These are phyloP conservation scores for Anseranas semipalmata DNA, from an alignment of 2,113 vertebrate species.

Conservation along the genomic window DNA sequence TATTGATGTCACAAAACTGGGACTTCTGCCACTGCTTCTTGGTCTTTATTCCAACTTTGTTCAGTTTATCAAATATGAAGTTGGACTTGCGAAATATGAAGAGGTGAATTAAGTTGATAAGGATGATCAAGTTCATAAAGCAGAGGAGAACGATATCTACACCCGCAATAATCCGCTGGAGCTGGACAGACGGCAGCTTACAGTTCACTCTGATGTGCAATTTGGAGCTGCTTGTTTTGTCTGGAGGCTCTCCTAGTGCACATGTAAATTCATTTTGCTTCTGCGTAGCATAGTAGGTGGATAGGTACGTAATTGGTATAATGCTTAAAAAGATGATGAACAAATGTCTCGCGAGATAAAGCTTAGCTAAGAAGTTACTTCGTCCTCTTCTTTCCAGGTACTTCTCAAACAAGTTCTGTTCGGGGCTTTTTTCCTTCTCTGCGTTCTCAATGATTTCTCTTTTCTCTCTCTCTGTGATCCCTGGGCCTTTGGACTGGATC, in stretches of 20 bases:
- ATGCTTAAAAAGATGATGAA: slow-evolving; percentile 97
- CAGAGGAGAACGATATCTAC: slow-evolving; percentile 93
- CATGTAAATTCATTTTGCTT: slow-evolving; percentile 98
- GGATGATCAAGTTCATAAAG: slow-evolving; percentile 95
- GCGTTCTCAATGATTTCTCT: slow-evolving; percentile 98
- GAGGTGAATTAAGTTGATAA: slow-evolving; percentile 93
- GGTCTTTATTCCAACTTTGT: slow-evolving; percentile 97
- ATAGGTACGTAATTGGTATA: slow-evolving; percentile 95
- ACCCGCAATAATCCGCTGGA: slow-evolving; percentile 94
- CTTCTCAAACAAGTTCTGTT: slow-evolving; percentile 98
- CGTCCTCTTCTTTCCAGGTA: slow-evolving; percentile 94
- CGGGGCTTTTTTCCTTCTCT: slow-evolving; percentile 97
- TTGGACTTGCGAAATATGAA: slow-evolving; percentile 99
- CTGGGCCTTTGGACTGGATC: slow-evolving; percentile 97
- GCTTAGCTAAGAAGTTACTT: slow-evolving; percentile 96
- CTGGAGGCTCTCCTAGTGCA: slow-evolving; percentile 89
- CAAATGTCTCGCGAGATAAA: slow-evolving; percentile 92
- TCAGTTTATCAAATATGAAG: slow-evolving; percentile 98
- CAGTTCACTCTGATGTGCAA: slow-evolving; percentile 90
- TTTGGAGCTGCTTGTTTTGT: slow-evolving; percentile 85
- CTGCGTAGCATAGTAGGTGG: slow-evolving; percentile 93
- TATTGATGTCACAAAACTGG: slow-evolving; percentile 99
- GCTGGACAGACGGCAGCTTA: slow-evolving; percentile 94
- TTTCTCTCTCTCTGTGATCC: slow-evolving; percentile 92
- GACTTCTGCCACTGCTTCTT: slow-evolving; percentile 97